A percentile compares a stretch with the other conserved stretches of the same genome.
Evolutionary conservation across 2,113 vertebrate genomes (phyloP).

Genomic region (Lycocorax pyrrhopterus): DNA sequence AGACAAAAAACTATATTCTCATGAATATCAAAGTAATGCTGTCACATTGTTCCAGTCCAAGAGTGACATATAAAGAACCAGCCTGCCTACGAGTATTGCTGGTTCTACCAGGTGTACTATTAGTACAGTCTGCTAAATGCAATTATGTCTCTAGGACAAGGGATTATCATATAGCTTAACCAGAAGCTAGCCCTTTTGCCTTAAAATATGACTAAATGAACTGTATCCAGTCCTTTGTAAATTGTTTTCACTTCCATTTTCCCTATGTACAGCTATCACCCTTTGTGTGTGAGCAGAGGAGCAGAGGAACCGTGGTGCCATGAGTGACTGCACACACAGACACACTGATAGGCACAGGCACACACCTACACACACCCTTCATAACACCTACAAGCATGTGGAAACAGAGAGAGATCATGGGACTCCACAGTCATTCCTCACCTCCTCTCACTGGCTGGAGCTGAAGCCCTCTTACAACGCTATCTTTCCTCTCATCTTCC

Average conservation of each 20-base stretch:
- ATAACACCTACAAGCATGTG: background rate
- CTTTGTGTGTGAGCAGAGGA: background rate
- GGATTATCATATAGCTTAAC: background rate
- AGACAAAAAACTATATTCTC: background rate
- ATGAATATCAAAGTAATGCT: background rate
- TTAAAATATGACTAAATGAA: background rate
- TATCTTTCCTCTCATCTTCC: background rate
- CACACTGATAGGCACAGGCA: no score
- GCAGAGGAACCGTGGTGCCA: background rate
- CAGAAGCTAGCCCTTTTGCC: background rate
- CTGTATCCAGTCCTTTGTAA: background rate
- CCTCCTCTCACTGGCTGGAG: background rate
- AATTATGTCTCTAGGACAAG: background rate
- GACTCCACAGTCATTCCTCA: background rate
- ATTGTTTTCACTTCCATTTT: background rate
- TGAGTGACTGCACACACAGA: background rate
- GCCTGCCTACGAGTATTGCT: background rate
- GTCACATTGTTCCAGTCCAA: background rate
- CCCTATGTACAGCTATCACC: background rate
- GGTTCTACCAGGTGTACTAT: background rate
- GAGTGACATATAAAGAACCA: background rate
- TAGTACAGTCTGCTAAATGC: background rate
- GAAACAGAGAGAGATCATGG: background rate
- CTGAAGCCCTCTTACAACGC: background rate
- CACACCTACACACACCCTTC: rapidly evolving